Conservation (phyloP, 2,113 vertebrate genomes). For the Xiphorhynchus elegans region DNA sequence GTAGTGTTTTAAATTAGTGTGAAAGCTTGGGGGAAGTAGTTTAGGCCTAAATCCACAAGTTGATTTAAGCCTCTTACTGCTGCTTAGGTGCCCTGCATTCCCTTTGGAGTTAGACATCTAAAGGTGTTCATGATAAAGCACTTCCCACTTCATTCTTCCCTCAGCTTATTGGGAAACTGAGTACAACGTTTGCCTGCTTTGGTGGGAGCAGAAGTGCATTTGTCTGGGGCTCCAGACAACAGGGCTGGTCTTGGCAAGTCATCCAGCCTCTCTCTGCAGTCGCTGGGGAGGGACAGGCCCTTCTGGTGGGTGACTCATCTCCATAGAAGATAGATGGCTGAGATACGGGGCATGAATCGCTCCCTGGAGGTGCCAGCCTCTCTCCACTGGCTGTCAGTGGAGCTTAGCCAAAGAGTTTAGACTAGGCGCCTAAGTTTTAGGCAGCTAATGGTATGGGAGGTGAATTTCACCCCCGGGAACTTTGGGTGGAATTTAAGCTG, state of each 20-base stretch:
- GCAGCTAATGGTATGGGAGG: slow-evolving; percentile 14
- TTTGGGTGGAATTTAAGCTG: slow-evolving; percentile 30
- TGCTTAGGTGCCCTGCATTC: background rate
- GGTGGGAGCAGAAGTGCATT: background rate
- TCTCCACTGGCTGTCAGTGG: slow-evolving; percentile 2
- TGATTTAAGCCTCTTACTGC: slow-evolving; percentile 7
- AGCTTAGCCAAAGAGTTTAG: slow-evolving; percentile 5
- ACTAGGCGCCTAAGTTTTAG: background rate
- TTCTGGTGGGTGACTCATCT: slow-evolving; percentile 27
- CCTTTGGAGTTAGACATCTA: background rate
- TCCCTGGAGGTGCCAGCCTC: slow-evolving; percentile 22
- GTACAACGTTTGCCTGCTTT: background rate
- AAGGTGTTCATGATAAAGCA: background rate
- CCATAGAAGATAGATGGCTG: background rate
- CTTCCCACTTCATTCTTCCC: background rate
- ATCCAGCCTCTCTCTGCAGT: background rate
- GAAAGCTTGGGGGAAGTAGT: background rate
- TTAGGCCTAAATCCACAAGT: background rate
- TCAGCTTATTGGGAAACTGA: background rate
- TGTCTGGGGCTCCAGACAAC: slow-evolving; percentile 18
- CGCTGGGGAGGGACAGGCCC: background rate
- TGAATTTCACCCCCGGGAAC: slow-evolving; percentile 35
- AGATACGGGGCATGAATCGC: background rate
- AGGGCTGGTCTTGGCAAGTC: background rate
- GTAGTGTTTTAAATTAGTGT: slow-evolving; percentile 32